Evolutionary conservation across 2,888 invertebrate species (phyloP).

Genomic region (Synergus umbraculus): DNA sequence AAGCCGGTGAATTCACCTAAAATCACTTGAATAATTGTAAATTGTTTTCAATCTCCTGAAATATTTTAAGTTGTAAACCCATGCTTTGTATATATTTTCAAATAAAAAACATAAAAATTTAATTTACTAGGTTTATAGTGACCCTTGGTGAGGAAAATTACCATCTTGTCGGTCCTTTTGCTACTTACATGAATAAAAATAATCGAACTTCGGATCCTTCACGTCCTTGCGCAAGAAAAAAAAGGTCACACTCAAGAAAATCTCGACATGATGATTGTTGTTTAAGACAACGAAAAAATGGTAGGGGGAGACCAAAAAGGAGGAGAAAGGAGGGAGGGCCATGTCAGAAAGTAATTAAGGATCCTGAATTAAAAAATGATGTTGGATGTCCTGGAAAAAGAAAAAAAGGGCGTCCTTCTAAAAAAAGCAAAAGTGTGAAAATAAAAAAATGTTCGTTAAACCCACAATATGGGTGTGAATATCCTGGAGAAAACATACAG

Average conservation of each 20-base stretch:
- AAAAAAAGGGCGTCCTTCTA: background rate
- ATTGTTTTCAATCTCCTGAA: too few relatives aligned
- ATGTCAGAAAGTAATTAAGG: background rate
- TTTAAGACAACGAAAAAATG: background rate
- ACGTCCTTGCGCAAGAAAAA: background rate
- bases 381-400: background rate
- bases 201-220: background rate
- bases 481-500: background rate
- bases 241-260: background rate
- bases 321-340: too few relatives aligned
- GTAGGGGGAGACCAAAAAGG: background rate
- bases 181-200: constrained; percentile 29
- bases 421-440: background rate
- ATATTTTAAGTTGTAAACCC: too few relatives aligned
- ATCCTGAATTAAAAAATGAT: background rate
- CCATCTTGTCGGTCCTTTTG: constrained; percentile 58
- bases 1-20: too few relatives aligned
- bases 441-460: background rate
- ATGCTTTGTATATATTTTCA: too few relatives aligned
- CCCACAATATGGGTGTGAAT: background rate
- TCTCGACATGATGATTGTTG: background rate
- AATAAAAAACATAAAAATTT: background rate
- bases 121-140: constrained; percentile 56
- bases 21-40: too few relatives aligned
- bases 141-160: constrained; percentile 57